phyloP scores from a whole-genome alignment of 2,113 vertebrate genomes.

The Chamaetylas fuelleborni region DNA sequence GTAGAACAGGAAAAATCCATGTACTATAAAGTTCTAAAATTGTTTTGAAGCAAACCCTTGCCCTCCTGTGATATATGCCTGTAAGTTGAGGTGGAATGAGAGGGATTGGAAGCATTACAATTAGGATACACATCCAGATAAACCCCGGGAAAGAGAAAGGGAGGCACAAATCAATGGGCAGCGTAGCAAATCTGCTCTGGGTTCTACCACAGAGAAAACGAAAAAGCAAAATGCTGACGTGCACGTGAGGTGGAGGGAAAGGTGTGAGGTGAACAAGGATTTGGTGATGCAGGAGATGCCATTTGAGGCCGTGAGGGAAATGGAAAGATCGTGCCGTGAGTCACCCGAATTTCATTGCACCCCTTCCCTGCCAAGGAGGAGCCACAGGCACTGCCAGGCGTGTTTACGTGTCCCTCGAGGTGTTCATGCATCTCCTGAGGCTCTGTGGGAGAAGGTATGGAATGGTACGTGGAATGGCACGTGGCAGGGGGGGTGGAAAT shows the following conservation, averaged over 20 bases:
- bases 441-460: neutral
- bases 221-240: neutral
- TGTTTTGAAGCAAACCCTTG: conserved; percentile 9
- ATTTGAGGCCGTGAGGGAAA: neutral
- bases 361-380: neutral
- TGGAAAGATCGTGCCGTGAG: neutral
- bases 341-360: neutral
- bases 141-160: neutral
- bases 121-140: neutral
- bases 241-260: neutral
- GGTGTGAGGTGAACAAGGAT: neutral
- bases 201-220: neutral
- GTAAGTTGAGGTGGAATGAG: neutral
- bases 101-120: neutral
- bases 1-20: neutral
- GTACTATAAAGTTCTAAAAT: neutral
- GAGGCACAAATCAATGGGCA: neutral
- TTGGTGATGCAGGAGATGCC: neutral
- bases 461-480: rapidly evolving
- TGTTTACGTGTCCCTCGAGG: rapidly evolving
- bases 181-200: rapidly evolving
- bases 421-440: neutral
- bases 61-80: neutral
- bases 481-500: neutral
- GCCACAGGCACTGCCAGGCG: neutral